phyloP scores from a whole-genome alignment of 53 echinoderm and acorn worm genomes.

The Holothuria scabra region DNA sequence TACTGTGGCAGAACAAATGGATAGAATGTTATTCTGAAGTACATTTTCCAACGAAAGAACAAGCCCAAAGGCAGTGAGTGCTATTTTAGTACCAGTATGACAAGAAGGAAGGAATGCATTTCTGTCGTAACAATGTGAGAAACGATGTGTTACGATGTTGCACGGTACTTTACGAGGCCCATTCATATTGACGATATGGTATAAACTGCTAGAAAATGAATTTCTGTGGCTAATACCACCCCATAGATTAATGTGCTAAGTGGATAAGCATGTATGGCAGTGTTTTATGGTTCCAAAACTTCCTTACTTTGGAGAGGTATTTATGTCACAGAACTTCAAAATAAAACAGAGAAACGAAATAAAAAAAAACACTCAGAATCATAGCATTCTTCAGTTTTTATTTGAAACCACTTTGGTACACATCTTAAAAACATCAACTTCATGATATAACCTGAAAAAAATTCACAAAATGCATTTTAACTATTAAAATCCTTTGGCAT shows the following conservation, averaged over 20 bases:
- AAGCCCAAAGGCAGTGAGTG: neutral
- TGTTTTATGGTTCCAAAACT: too few species aligned
- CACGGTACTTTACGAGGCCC: neutral
- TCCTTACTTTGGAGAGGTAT: neutral
- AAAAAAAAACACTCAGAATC: neutral
- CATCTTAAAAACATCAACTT: slow-evolving; percentile 8
- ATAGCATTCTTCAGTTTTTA: slow-evolving; percentile 7
- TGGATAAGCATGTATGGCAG: too few species aligned
- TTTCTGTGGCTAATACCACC: neutral
- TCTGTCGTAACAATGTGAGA: slow-evolving; percentile 32
- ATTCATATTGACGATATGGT: slow-evolving; percentile 7
- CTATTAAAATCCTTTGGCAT: neutral
- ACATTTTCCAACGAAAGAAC: neutral
- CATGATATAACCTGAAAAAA: neutral
- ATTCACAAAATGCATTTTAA: slow-evolving; percentile 1
- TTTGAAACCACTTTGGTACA: slow-evolving; percentile 20
- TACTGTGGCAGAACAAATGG: too few species aligned
- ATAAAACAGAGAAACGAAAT: slow-evolving; percentile 15
- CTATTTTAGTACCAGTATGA: neutral
- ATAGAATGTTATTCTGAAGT: too few species aligned
- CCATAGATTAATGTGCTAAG: neutral
- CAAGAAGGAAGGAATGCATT: neutral
- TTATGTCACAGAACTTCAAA: slow-evolving; percentile 11
- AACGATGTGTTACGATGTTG: slow-evolving; percentile 39
- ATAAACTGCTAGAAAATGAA: neutral